Conservation (phyloP, 1,140 invertebrate genomes). For the Goniozus legneri region DNA sequence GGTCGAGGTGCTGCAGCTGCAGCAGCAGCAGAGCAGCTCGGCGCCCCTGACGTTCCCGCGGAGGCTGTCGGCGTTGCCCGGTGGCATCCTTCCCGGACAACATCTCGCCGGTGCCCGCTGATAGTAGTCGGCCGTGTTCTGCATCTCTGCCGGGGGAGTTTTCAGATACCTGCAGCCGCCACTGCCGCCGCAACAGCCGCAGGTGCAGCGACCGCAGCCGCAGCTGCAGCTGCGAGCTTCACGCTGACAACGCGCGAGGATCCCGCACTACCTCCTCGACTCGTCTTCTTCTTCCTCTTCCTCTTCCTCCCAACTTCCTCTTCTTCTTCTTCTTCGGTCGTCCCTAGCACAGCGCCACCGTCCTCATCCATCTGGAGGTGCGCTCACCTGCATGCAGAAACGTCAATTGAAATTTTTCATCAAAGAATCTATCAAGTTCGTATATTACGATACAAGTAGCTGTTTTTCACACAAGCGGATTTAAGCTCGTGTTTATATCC, state of each 20-base stretch:
- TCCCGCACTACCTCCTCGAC: too few species aligned
- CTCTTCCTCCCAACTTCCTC: too few species aligned
- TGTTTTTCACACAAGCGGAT: too few species aligned
- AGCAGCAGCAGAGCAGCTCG: conserved; percentile 44
- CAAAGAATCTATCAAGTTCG: too few species aligned
- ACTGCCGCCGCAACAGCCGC: conserved; percentile 31
- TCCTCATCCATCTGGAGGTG: conserved; percentile 29
- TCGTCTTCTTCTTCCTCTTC: too few species aligned
- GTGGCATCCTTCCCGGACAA: conserved; percentile 36
- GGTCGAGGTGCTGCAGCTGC: conserved; percentile 42
- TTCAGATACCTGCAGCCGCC: conserved; percentile 12
- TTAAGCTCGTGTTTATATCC: too few species aligned
- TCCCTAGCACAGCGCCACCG: conserved; percentile 10
- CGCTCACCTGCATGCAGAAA: conserved; percentile 23
- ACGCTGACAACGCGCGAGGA: too few species aligned
- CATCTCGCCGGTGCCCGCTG: conserved; percentile 39
- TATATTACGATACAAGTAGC: too few species aligned
- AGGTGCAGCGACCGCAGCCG: conserved; percentile 41
- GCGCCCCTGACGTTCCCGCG: conserved; percentile 34
- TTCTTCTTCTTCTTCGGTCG: conserved; percentile 26
- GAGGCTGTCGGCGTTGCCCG: conserved; percentile 26
- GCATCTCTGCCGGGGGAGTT: too few species aligned
- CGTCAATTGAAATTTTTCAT: too few species aligned
- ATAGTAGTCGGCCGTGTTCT: conserved; percentile 44
- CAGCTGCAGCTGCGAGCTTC: conserved; percentile 42